A percentile compares a stretch with the other conserved stretches of the same genome.
Evolutionary conservation across 2,888 invertebrate species (phyloP).

Genomic region (Micoletzkya japonica): DNA sequence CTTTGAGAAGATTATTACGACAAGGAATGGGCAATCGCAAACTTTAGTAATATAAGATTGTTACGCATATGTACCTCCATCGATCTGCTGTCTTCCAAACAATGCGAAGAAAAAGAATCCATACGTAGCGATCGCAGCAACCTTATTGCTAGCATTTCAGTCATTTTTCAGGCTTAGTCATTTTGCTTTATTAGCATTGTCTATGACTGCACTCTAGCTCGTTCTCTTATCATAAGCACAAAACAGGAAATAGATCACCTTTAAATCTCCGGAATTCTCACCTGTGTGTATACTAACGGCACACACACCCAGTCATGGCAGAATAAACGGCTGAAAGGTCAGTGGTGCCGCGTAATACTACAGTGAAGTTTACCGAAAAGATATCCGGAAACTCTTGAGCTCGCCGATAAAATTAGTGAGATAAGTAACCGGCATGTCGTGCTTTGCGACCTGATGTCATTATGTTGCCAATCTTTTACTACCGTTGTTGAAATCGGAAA

Average conservation of each 20-base stretch:
- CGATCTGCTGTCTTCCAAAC: conserved; percentile 62
- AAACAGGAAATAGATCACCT: not conserved
- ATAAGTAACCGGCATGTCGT: conserved; percentile 11
- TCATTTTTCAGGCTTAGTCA: not conserved
- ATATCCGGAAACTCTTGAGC: conserved; percentile 12
- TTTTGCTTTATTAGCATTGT: not conserved
- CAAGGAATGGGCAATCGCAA: not conserved
- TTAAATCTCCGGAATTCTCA: too few relatives aligned
- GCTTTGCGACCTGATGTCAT: not conserved
- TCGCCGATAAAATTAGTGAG: conserved; percentile 19
- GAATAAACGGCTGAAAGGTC: conserved; percentile 38
- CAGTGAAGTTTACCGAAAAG: too few relatives aligned
- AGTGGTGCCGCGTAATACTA: too few relatives aligned
- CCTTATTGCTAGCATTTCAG: conserved; percentile 35
- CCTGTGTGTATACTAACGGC: conserved; percentile 56
- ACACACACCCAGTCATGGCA: conserved; percentile 55
- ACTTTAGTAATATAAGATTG: not conserved
- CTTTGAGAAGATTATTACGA: not conserved
- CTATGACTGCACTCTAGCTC: not conserved
- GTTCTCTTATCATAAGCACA: not conserved
- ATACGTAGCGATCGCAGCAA: conserved; percentile 65
- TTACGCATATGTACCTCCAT: not conserved
- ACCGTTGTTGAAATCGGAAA: not conserved
- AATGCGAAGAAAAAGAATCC: conserved; percentile 65
- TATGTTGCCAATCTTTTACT: not conserved